Conservation (phyloP, 1,140 invertebrate species). For the Penaeus vannamei region DNA sequence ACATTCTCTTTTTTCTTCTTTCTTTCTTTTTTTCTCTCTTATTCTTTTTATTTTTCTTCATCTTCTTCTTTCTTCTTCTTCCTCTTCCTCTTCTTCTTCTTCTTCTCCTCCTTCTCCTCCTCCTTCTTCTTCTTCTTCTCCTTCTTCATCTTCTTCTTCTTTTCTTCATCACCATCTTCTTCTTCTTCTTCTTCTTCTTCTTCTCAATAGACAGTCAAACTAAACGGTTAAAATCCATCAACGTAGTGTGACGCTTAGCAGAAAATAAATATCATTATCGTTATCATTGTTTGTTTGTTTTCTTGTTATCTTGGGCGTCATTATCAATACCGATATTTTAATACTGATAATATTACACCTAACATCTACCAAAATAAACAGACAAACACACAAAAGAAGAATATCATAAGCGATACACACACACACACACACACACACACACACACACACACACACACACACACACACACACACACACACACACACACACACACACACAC, state of each 20-base stretch:
- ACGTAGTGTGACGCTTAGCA: not conserved
- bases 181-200: slow-evolving; percentile 17
- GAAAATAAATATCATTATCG: not conserved
- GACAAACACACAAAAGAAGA: no score
- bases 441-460: no score
- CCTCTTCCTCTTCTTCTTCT: no score
- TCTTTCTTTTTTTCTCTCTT: not conserved
- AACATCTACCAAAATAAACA: no score
- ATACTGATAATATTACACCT: no score
- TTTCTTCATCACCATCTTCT: not conserved
- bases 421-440: no score
- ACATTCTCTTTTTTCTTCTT: not conserved
- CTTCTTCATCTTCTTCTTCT: not conserved
- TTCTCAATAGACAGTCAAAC: not conserved
- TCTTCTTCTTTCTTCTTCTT: no score
- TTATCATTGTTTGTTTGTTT: not conserved
- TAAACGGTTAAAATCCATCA: not conserved
- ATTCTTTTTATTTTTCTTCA: not conserved
- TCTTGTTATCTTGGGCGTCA: not conserved
- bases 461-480: no score
- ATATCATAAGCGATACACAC: no score
- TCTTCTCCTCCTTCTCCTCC: no score
- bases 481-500: no score
- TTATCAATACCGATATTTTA: not conserved
- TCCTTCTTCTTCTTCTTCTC: not conserved